These are phyloP conservation scores for Globodera ellingtonae DNA, from an alignment of 1,140 invertebrate species.

Conservation along the genomic window DNA sequence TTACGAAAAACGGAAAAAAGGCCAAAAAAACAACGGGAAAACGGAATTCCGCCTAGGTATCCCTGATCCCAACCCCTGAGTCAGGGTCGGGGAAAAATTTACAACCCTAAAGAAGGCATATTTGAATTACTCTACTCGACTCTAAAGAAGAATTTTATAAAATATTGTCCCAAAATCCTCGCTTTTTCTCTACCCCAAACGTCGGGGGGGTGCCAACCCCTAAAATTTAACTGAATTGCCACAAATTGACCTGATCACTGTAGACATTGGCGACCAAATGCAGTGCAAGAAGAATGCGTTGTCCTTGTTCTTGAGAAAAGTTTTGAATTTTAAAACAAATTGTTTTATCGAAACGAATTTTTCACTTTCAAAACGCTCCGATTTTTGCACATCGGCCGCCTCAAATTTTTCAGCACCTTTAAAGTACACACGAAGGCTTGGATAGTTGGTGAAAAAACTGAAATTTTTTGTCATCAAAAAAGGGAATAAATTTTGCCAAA, in stretches of 20 bases:
- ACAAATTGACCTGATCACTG: slow-evolving; percentile 27
- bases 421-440: slow-evolving; percentile 57
- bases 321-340: background rate
- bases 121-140: too few relatives aligned
- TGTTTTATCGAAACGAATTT: background rate
- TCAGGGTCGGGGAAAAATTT: background rate
- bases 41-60: too few relatives aligned
- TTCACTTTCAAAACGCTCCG: slow-evolving; percentile 51
- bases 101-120: background rate
- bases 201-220: too few relatives aligned
- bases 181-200: too few relatives aligned
- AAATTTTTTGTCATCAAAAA: slow-evolving; percentile 19
- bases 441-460: slow-evolving; percentile 58
- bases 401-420: slow-evolving; percentile 58
- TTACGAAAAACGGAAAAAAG: too few relatives aligned
- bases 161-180: too few relatives aligned
- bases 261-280: slow-evolving; percentile 50
- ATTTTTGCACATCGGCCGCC: slow-evolving; percentile 60
- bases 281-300: slow-evolving; percentile 53
- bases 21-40: too few relatives aligned
- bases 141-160: too few relatives aligned
- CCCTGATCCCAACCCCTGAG: too few relatives aligned
- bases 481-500: background rate
- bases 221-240: too few relatives aligned
- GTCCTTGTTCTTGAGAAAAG: slow-evolving; percentile 46